Conservation (phyloP, 2,113 vertebrate genomes). For the Platichthys flesus region DNA sequence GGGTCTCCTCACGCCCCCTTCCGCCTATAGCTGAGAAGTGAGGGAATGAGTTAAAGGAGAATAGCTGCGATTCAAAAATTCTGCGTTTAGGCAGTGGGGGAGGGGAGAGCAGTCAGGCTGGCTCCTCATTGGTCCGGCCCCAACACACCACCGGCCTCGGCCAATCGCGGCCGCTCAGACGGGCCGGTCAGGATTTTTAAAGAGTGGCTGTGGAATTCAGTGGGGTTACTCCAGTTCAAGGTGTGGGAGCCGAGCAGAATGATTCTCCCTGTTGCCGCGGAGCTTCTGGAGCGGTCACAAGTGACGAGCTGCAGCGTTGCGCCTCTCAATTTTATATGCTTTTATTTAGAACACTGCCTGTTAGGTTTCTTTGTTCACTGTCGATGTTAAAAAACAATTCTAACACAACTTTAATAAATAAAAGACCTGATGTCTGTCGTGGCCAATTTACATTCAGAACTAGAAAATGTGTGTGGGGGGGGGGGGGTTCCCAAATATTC, state of each 20-base stretch:
- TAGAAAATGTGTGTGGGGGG: neutral
- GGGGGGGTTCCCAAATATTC: neutral
- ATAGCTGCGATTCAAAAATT: constrained; percentile 18
- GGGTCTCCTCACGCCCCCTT: neutral
- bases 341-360: neutral
- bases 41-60: neutral
- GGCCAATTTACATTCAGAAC: neutral
- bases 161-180: constrained; percentile 67
- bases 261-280: constrained; percentile 1
- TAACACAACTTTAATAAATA: neutral
- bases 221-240: constrained; percentile 80
- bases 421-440: neutral
- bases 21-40: neutral
- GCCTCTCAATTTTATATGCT: neutral
- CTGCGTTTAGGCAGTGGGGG: constrained; percentile 30
- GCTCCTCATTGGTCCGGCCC: constrained; percentile 72
- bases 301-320: neutral
- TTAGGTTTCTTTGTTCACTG: too few species aligned
- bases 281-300: neutral
- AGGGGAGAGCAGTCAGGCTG: constrained; percentile 1
- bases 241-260: neutral
- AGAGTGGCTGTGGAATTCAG: constrained; percentile 43
- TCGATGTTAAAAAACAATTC: neutral
- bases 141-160: constrained; percentile 80
- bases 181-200: constrained; percentile 34